These are phyloP conservation scores for Alouatta palliata DNA, from an alignment of 2,113 vertebrate genomes.

Conservation along the genomic window DNA sequence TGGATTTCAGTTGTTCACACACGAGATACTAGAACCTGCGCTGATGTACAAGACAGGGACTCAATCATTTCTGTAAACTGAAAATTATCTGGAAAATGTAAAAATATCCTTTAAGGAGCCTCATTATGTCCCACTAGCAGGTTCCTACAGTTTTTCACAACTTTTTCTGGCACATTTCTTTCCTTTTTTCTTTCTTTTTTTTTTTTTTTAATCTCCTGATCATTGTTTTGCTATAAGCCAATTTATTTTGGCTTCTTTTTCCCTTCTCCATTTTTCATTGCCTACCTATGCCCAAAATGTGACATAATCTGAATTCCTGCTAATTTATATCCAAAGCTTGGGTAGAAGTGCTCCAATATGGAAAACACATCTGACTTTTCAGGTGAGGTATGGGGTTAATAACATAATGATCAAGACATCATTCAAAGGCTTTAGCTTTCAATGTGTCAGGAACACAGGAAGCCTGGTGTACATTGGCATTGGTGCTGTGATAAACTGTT, in stretches of 20 bases:
- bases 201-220: not conserved
- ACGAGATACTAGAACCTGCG: not conserved
- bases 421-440: not conserved
- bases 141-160: not conserved
- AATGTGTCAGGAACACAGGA: not conserved
- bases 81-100: conserved; percentile 4
- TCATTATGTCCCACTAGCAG: not conserved
- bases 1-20: not conserved
- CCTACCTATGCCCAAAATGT: not conserved
- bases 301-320: not conserved
- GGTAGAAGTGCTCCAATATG: not conserved
- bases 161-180: not conserved
- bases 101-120: not conserved
- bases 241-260: not conserved
- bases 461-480: not conserved
- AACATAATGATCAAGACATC: not conserved
- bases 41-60: not conserved
- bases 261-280: not conserved
- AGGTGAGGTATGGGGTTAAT: not conserved
- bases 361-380: not conserved
- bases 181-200: not conserved
- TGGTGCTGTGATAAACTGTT: not conserved
- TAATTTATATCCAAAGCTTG: not conserved
- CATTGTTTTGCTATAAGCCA: not conserved
- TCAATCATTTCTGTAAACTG: not conserved